Evolutionary conservation across 2,113 vertebrate species (phyloP).

Genomic region (Callospermophilus lateralis): DNA sequence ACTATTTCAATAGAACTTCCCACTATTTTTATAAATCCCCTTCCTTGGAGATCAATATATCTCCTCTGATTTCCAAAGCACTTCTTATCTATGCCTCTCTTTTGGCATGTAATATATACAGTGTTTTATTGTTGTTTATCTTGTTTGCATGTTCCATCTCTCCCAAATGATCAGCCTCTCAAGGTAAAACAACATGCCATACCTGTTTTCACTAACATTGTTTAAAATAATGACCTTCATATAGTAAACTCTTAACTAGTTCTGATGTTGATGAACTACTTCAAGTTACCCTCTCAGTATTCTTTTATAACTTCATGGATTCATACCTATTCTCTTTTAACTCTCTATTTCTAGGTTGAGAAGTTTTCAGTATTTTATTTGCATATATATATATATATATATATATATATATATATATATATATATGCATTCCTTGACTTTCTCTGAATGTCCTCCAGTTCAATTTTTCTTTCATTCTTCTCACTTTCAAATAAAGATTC

Average conservation of each 20-base stretch:
- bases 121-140: slow-evolving; percentile 29
- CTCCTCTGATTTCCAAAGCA: slow-evolving; percentile 50
- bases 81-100: not conserved
- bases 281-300: slow-evolving; percentile 12
- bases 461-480: slow-evolving; percentile 27
- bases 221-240: slow-evolving; percentile 44
- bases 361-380: slow-evolving; percentile 50
- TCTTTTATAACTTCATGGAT: slow-evolving; percentile 48
- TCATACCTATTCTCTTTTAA: slow-evolving; percentile 42
- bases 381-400: not conserved
- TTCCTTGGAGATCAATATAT: slow-evolving; percentile 15
- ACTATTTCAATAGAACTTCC: slow-evolving; percentile 4
- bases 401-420: not conserved
- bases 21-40: slow-evolving; percentile 10
- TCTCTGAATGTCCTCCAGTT: slow-evolving; percentile 2
- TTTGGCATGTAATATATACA: not conserved
- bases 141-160: slow-evolving; percentile 51
- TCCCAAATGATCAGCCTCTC: slow-evolving; percentile 16
- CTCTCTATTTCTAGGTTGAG: not conserved
- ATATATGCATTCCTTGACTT: slow-evolving; percentile 8
- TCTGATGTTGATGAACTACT: slow-evolving; percentile 36
- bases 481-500: slow-evolving; percentile 49
- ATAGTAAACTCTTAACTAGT: slow-evolving; percentile 25
- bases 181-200: slow-evolving; percentile 4
- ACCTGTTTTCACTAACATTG: slow-evolving; percentile 40